Evolutionary conservation across 2,797 vertebrate genomes (phyloP).

Genomic region (Malacoraja senta): DNA sequence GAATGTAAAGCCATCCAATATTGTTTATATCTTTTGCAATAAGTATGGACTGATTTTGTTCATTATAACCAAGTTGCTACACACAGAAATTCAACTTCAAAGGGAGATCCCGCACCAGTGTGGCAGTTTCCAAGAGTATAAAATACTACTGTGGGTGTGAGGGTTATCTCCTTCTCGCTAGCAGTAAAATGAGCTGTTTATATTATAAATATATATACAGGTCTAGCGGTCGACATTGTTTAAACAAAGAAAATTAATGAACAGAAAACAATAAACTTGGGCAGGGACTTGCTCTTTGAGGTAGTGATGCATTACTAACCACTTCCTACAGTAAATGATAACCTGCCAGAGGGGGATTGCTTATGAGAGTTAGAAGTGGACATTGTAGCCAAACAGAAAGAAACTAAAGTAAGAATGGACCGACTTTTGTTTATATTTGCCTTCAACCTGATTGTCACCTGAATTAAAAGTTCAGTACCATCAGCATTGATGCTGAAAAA

Average conservation of each 20-base stretch:
- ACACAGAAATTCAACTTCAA: slow-evolving; percentile 21
- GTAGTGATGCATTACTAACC: slow-evolving; percentile 37
- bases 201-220: slow-evolving; percentile 38
- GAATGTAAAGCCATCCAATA: not conserved
- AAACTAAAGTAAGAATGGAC: slow-evolving; percentile 15
- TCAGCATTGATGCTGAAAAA: not conserved
- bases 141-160: slow-evolving; percentile 34
- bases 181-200: slow-evolving; percentile 35
- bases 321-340: slow-evolving; percentile 38
- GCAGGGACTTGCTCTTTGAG: slow-evolving; percentile 25
- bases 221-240: slow-evolving; percentile 37
- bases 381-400: slow-evolving; percentile 1
- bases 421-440: slow-evolving; percentile 3
- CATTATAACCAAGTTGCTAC: not conserved
- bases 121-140: slow-evolving; percentile 30
- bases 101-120: not conserved
- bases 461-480: not conserved
- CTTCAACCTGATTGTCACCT: not conserved
- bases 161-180: slow-evolving; percentile 17
- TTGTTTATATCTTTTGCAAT: not conserved
- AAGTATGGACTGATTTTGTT: slow-evolving; percentile 3
- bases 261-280: slow-evolving; percentile 17
- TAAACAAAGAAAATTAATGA: slow-evolving; percentile 31
- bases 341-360: slow-evolving; percentile 21
- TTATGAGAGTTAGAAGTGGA: slow-evolving; percentile 28